Evolutionary conservation across 2,113 vertebrate genomes (phyloP), one percentile per base, ranked within the genome.

Genomic region (Oryzias melastigma): DNA sequence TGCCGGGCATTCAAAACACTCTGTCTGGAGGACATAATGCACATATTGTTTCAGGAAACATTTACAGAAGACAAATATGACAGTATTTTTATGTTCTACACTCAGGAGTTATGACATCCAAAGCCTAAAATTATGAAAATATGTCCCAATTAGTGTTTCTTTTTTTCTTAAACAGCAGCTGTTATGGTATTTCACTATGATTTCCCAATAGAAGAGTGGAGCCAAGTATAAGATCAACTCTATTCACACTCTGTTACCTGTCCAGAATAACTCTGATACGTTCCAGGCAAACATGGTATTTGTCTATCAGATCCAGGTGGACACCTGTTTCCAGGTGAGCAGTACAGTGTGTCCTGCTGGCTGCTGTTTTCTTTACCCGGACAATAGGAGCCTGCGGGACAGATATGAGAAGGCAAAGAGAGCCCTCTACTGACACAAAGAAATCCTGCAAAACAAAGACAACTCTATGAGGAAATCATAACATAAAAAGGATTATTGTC

Each of bases 301-400:
- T 92, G 92, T 51, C 80, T 76, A 5, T 75, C 48, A 77, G 93
- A 94, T 49, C 95, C 94, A 55, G 69, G 4, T n/a, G 95, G 95
- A 47, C 95, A 97, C 20, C 83, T 91, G 67, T 93, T 82, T 48
- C 95, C 94, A 62, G 81, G 59, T 29, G 92, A 91, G 71, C 96
- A 97, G n/a, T 83, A 20, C 45, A 78, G 5, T 19, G 87, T 73
- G 43, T 68, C 42, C 44, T 72, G 76, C 46, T 53, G 64, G 58
- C 80, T 88, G 68, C 73, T 24, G 56, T 77, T 86, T 58, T 72
- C 77, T 43, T 62, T 60, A 2, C 75, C 57, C 27, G 90, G 90
- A 63, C 91, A 93, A 68, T 88, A 93, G 58, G 58, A 89, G 1
- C 91, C 92, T 14, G 83, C 85, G 22, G 85, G 81, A 59, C 92